Evolutionary conservation across 1,140 invertebrate genomes (phyloP), one percentile per base, ranked within the genome.

Genomic region (Aphaenogaster ashmeadi): DNA sequence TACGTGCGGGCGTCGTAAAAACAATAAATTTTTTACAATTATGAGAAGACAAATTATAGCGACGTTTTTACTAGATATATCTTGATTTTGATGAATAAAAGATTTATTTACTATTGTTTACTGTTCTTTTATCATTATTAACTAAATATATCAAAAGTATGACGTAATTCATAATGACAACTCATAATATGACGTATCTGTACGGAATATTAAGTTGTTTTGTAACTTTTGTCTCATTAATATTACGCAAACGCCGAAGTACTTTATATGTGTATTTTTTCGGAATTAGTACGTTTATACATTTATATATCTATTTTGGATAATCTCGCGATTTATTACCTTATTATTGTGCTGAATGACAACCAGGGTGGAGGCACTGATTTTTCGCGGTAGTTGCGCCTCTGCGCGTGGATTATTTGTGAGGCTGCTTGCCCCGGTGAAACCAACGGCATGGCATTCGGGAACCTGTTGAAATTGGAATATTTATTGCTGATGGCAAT

Each of bases 381-480:
- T 1, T 96, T 89, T 79, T 97, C 96, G 71, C 90, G 92, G 3
- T 96, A 88, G 38, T 97, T 96, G 87, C 96, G 94, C 71, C 97
- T 95, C 56, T 98, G 96, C 0, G 97, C 97, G 27, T 95, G 94
- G 62, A 98, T 95, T 87, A 98, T 97, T 86, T 95, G 92, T 33
- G 95, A 93, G 0, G 97, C 97, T 5, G 97, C 97, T 54, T 96
- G 95, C 67, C 97, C 94, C 0, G 97, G 96, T 13, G 96, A 93
- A 27, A 98, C 95, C 74, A 98, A 95, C 79, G 96, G 96, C 95
- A 98, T 96, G 15, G 98, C 86, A 18, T 91, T 96, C 3, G 97
- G 96, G 94, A 98, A 98, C 88, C 96, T 96, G 62, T 58, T 89
- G 66, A 89, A 84, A 71, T 86, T 41, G 78, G 58, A 36, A 58